A percentile compares a stretch with the other conserved stretches of the same genome.
These are phyloP conservation scores for Chiloscyllium punctatum DNA, from an alignment of 2,797 vertebrate species.

Conservation along the genomic window DNA sequence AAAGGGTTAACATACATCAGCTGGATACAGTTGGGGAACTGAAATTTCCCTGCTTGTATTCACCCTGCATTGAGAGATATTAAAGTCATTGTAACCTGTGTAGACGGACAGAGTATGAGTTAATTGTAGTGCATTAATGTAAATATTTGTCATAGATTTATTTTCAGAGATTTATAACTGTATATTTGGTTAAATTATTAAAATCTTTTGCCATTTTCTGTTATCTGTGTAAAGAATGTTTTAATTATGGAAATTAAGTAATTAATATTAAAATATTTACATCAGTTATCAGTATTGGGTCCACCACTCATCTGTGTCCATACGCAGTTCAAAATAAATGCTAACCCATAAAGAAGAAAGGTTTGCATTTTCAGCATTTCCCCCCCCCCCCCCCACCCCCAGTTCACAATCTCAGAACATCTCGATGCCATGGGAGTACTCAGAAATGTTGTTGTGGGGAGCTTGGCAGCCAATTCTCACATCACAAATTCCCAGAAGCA, in stretches of 20 bases:
- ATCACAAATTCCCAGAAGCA: background rate
- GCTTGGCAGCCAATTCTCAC: background rate
- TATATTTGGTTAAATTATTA: conserved; percentile 34
- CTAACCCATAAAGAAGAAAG: background rate
- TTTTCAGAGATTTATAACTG: conserved; percentile 37
- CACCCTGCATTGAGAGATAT: conserved; percentile 17
- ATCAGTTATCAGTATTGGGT: background rate
- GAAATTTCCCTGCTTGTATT: background rate
- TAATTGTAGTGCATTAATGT: conserved; percentile 31
- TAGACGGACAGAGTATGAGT: conserved; percentile 3
- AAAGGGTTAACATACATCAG: conserved; percentile 10
- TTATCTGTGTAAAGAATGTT: conserved; percentile 33
- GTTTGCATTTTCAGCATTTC: background rate
- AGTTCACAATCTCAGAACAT: background rate
- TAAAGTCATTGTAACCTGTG: background rate
- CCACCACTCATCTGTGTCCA: background rate
- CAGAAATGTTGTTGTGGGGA: background rate
- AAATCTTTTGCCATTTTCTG: conserved; percentile 21
- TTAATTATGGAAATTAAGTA: conserved; percentile 27
- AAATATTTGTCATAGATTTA: conserved; percentile 37
- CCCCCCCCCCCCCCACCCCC: too few species aligned
- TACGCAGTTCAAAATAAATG: background rate
- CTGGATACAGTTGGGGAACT: background rate
- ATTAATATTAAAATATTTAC: conserved; percentile 31
- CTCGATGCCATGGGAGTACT: background rate